Conservation (phyloP, 2,113 vertebrate genomes). For the Engystomops pustulosus region DNA sequence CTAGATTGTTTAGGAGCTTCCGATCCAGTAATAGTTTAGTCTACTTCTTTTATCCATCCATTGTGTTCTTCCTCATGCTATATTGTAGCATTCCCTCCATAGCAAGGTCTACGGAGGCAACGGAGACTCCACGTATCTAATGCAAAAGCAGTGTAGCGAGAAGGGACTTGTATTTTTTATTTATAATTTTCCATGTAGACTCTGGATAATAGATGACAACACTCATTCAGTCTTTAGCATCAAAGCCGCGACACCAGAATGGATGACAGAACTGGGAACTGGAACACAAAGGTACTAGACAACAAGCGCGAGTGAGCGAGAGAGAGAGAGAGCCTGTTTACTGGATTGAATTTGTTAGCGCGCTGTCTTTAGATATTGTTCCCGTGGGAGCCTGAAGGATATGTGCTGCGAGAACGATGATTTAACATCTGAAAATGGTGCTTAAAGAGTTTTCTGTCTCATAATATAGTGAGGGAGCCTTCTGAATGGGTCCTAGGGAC, state of each 20-base stretch:
- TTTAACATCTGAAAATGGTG: slow-evolving; percentile 84
- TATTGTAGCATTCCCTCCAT: too few relatives aligned
- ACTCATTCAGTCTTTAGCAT: slow-evolving; percentile 81
- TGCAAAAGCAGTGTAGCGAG: slow-evolving; percentile 84
- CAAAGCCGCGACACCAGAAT: slow-evolving; percentile 73
- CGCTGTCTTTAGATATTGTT: slow-evolving; percentile 79
- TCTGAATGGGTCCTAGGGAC: slow-evolving; percentile 78
- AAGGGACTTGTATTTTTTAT: slow-evolving; percentile 90
- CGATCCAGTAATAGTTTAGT: slow-evolving; percentile 65
- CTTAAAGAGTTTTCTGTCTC: slow-evolving; percentile 83
- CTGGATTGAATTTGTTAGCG: slow-evolving; percentile 82
- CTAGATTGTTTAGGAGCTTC: too few relatives aligned
- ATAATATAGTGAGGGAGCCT: slow-evolving; percentile 77
- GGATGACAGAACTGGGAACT: slow-evolving; percentile 79
- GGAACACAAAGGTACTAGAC: slow-evolving; percentile 75
- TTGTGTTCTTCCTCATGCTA: too few relatives aligned
- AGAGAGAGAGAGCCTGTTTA: slow-evolving; percentile 75
- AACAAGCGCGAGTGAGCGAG: slow-evolving; percentile 65
- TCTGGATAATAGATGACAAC: slow-evolving; percentile 81
- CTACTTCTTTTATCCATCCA: slow-evolving; percentile 59
- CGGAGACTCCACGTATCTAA: slow-evolving; percentile 75
- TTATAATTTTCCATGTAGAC: slow-evolving; percentile 83
- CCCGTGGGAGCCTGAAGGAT: slow-evolving; percentile 77
- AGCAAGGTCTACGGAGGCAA: slow-evolving; percentile 71
- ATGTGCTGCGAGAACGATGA: slow-evolving; percentile 75